phyloP scores from a whole-genome alignment of 2,113 vertebrate species.

The Xiphorhynchus elegans region DNA sequence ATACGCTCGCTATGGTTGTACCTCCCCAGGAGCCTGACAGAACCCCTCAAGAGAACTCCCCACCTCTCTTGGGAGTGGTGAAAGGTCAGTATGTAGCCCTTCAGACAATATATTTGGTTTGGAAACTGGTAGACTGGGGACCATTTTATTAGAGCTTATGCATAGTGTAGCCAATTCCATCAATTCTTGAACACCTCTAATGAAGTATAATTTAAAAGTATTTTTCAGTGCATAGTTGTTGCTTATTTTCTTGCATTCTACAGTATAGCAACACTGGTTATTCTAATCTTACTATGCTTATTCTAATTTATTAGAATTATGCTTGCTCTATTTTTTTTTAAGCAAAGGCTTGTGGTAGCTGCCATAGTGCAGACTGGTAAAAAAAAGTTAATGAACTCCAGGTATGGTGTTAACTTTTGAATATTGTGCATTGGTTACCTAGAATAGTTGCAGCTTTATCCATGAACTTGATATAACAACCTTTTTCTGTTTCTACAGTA shows the following conservation, averaged over 20 bases:
- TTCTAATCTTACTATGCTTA: not conserved
- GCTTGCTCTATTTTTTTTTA: not conserved
- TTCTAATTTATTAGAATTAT: not conserved
- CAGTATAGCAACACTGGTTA: not conserved
- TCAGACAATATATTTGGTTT: not conserved
- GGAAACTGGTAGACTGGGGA: not conserved
- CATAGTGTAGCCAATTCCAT: not conserved
- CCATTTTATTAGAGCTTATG: not conserved
- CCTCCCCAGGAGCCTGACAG: constrained; percentile 98
- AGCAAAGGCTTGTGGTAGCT: not conserved
- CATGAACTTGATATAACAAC: not conserved
- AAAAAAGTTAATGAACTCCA: not conserved
- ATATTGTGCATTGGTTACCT: not conserved
- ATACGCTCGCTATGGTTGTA: constrained; percentile 97
- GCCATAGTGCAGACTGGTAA: not conserved
- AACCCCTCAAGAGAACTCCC: constrained; percentile 86
- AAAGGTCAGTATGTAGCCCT: constrained; percentile 85
- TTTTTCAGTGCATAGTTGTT: not conserved
- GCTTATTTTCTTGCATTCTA: not conserved
- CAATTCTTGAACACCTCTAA: not conserved
- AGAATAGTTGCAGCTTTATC: not conserved
- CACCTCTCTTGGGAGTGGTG: constrained; percentile 85
- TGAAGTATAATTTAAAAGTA: not conserved
- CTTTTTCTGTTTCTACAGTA: not conserved
- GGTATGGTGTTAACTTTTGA: not conserved